Percentiles rank a stretch among this genome's conserved stretches.
Evolutionary conservation across 2,888 invertebrate genomes (phyloP).

Genomic region (Plusia festucae): DNA sequence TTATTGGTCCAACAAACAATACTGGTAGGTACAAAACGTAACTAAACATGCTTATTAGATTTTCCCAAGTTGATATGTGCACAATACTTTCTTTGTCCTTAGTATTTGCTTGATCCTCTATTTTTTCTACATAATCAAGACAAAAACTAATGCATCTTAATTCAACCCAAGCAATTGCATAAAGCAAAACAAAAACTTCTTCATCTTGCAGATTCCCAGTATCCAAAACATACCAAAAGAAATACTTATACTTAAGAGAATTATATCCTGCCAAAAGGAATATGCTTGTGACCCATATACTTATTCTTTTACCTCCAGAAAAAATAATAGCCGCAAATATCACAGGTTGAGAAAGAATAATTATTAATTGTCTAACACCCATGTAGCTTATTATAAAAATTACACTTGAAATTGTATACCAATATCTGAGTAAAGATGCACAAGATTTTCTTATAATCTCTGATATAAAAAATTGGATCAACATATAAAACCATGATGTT

Average conservation of each 20-base stretch:
- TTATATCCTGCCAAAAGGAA: slow-evolving; percentile 85
- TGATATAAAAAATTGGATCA: slow-evolving; percentile 87
- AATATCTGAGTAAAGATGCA: slow-evolving; percentile 78
- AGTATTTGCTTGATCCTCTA: slow-evolving; percentile 56
- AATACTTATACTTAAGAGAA: slow-evolving; percentile 81
- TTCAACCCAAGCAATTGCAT: slow-evolving; percentile 92
- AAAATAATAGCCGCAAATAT: slow-evolving; percentile 82
- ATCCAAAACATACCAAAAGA: slow-evolving; percentile 83
- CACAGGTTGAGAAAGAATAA: slow-evolving; percentile 89
- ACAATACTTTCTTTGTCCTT: slow-evolving; percentile 26
- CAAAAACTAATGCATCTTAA: slow-evolving; percentile 94
- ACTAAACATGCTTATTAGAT: slow-evolving; percentile 89
- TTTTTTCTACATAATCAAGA: slow-evolving; percentile 87
- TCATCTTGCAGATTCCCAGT: slow-evolving; percentile 83
- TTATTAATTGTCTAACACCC: slow-evolving; percentile 84
- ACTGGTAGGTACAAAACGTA: slow-evolving; percentile 96
- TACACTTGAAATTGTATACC: slow-evolving; percentile 87
- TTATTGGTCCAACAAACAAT: slow-evolving; percentile 95
- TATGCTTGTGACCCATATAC: slow-evolving; percentile 89
- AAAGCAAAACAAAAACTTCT: slow-evolving; percentile 87
- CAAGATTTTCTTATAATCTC: slow-evolving; percentile 81
- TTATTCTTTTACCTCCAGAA: slow-evolving; percentile 80
- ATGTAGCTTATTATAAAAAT: slow-evolving; percentile 83
- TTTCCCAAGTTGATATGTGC: slow-evolving; percentile 45
- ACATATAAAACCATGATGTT: slow-evolving; percentile 87